These are phyloP conservation scores for Phalanger gymnotis DNA, from an alignment of 2,797 vertebrate species.

Conservation along the genomic window DNA sequence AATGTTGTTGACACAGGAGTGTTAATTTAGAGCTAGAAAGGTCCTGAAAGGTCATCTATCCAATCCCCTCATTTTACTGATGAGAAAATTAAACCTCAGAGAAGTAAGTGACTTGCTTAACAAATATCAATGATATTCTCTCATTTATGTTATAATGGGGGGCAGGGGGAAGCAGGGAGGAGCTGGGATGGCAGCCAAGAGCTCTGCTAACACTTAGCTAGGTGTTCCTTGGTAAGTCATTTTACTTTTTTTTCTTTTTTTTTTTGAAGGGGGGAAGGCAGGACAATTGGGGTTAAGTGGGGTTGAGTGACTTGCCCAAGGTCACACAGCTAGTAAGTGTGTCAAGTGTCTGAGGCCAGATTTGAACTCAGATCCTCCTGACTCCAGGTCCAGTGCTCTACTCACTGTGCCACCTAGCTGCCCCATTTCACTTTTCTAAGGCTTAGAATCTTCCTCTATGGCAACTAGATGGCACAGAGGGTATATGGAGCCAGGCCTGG, in stretches of 20 bases:
- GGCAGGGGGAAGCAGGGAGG: background rate
- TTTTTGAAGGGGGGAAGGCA: too few relatives aligned
- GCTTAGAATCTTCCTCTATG: background rate
- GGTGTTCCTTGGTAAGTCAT: background rate
- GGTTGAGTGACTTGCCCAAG: too few relatives aligned
- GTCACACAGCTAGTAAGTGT: too few relatives aligned
- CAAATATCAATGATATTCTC: background rate
- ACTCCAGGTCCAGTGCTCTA: too few relatives aligned
- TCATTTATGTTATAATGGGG: background rate
- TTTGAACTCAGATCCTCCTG: too few relatives aligned
- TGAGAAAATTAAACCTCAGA: background rate
- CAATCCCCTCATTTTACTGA: background rate
- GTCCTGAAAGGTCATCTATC: background rate
- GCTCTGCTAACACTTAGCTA: background rate
- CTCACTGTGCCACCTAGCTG: too few relatives aligned
- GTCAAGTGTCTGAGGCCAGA: too few relatives aligned
- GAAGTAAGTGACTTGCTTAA: background rate
- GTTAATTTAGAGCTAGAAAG: background rate
- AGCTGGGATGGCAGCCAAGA: background rate
- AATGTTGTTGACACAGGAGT: background rate
- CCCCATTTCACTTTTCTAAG: background rate
- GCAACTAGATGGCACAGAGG: too few relatives aligned
- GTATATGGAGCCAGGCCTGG: too few relatives aligned
- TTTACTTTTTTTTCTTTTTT: background rate
- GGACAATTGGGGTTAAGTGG: too few relatives aligned